These are phyloP conservation scores for Podarcis siculus DNA, from an alignment of 2,797 vertebrate genomes.

Conservation along the genomic window DNA sequence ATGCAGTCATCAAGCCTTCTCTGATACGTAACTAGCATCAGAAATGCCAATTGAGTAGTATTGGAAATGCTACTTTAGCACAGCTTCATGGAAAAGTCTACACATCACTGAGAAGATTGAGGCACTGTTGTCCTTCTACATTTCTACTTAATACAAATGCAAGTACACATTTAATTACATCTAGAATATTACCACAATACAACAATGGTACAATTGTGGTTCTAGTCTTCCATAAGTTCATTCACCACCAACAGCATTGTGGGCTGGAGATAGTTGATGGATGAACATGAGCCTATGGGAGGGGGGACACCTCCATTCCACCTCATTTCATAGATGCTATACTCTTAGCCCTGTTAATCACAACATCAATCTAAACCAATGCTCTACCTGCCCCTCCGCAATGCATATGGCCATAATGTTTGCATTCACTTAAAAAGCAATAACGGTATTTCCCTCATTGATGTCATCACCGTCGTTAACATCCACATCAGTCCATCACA, in stretches of 20 bases:
- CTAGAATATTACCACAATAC: neutral
- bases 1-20: neutral
- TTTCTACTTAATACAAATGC: neutral
- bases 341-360: neutral
- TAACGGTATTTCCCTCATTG: neutral
- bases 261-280: neutral
- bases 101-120: neutral
- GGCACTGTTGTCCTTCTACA: neutral
- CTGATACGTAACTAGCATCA: neutral
- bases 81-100: neutral
- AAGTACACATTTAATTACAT: neutral
- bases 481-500: slow-evolving; percentile 10
- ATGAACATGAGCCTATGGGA: neutral
- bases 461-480: slow-evolving; percentile 24
- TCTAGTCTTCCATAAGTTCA: neutral
- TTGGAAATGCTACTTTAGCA: neutral
- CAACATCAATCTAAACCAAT: neutral
- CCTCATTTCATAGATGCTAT: neutral
- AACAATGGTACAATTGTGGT: neutral
- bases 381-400: neutral
- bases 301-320: neutral
- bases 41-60: neutral
- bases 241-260: neutral
- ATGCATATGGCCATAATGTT: neutral
- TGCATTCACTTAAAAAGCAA: slow-evolving; percentile 26